A percentile compares a stretch with the other conserved stretches of the same genome.
These are phyloP conservation scores for Thera britannica DNA, from an alignment of 2,888 invertebrate genomes.

Conservation along the genomic window DNA sequence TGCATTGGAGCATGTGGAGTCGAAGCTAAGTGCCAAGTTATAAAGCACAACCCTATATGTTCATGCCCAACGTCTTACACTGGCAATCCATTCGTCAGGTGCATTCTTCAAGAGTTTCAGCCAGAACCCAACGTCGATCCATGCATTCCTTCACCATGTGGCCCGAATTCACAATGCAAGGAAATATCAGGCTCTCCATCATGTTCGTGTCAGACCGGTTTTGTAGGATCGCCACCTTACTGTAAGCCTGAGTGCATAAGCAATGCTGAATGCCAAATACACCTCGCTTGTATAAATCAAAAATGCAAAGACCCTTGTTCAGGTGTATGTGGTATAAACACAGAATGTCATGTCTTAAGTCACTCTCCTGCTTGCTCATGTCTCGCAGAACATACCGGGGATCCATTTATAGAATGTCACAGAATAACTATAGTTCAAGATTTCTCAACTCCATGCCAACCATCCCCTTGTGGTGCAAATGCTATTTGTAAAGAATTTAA, in stretches of 20 bases:
- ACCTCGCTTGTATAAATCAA: constrained; percentile 89
- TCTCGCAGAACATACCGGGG: constrained; percentile 87
- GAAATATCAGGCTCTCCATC: constrained; percentile 87
- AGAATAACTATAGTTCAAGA: constrained; percentile 68
- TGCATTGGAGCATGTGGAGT: constrained; percentile 93
- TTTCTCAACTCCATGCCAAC: constrained; percentile 82
- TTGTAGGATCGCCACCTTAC: constrained; percentile 89
- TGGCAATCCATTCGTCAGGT: constrained; percentile 91
- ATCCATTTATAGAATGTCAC: constrained; percentile 89
- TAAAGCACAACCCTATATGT: constrained; percentile 93
- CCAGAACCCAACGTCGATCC: constrained; percentile 83
- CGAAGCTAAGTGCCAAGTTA: constrained; percentile 89
- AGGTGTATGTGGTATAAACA: constrained; percentile 88
- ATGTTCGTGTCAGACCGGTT: constrained; percentile 89
- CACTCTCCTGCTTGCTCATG: constrained; percentile 91
- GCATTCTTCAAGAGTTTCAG: constrained; percentile 79
- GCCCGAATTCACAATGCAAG: constrained; percentile 90
- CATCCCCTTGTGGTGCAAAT: constrained; percentile 88
- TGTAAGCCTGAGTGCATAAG: constrained; percentile 92
- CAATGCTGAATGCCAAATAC: constrained; percentile 89
- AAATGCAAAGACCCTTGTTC: constrained; percentile 91
- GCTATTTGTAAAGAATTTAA: constrained; percentile 86
- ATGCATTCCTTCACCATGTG: constrained; percentile 92
- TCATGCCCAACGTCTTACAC: constrained; percentile 87
- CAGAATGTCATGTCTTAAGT: constrained; percentile 90